These are phyloP conservation scores for Leucophenga varia DNA, from an alignment of 1,140 invertebrate genomes.

Conservation along the genomic window DNA sequence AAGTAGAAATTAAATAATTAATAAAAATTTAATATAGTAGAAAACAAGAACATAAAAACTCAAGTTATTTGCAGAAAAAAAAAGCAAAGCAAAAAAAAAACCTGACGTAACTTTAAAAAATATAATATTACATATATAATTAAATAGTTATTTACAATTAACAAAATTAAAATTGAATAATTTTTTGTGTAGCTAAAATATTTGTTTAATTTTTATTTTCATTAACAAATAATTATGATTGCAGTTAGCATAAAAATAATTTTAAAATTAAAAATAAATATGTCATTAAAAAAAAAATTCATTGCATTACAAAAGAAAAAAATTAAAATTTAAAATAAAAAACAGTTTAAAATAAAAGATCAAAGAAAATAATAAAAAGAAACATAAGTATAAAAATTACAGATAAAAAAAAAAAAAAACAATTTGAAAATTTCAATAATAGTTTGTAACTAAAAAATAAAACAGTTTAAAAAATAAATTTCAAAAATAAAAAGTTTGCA, in stretches of 20 bases:
- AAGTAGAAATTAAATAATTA: constrained; percentile 14
- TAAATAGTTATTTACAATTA: background rate
- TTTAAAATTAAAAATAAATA: constrained; percentile 10
- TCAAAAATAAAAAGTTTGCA: constrained; percentile 3
- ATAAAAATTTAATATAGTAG: constrained; percentile 4
- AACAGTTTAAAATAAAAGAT: constrained; percentile 19
- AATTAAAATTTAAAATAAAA: too few species aligned
- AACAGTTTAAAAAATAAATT: background rate
- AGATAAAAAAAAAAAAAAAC: constrained; percentile 12
- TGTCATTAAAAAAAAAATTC: too few species aligned
- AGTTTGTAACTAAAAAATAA: constrained; percentile 2
- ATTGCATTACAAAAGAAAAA: too few species aligned
- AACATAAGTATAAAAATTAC: constrained; percentile 34
- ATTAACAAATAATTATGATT: constrained; percentile 21
- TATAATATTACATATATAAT: constrained; percentile 26
- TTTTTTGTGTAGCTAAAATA: too few species aligned
- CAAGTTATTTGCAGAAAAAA: too few species aligned
- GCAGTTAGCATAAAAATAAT: constrained; percentile 13
- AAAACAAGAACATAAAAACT: too few species aligned
- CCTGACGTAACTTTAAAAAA: constrained; percentile 50
- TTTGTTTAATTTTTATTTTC: too few species aligned
- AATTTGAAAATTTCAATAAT: constrained; percentile 14
- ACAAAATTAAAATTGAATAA: too few species aligned
- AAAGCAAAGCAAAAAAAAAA: constrained; percentile 20
- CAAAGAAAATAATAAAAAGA: constrained; percentile 29